Evolutionary conservation across 2,797 vertebrate genomes (phyloP).

Genomic region (Poecilia gillii): DNA sequence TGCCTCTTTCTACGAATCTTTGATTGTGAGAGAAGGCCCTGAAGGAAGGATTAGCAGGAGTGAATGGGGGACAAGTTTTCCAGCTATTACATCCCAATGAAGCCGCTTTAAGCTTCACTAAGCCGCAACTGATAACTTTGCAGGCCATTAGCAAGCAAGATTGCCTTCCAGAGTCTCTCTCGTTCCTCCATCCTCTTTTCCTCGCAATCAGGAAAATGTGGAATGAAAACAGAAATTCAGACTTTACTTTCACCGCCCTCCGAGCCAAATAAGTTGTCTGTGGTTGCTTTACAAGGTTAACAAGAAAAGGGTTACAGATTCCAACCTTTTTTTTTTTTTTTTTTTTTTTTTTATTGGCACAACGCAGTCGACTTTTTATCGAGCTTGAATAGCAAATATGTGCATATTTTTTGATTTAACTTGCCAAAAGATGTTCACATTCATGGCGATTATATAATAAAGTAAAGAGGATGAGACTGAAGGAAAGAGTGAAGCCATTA

Average conservation of each 20-base stretch:
- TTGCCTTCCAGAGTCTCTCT: conserved; percentile 73
- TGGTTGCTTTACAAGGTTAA: conserved; percentile 48
- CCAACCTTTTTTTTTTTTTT: conserved; percentile 4
- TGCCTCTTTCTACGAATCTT: conserved; percentile 70
- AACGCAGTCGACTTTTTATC: conserved; percentile 22
- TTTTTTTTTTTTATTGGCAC: conserved; percentile 26
- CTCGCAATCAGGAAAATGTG: conserved; percentile 72
- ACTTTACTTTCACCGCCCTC: conserved; percentile 50
- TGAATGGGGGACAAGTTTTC: conserved; percentile 81
- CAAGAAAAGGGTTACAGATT: conserved; percentile 31
- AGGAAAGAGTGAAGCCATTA: conserved; percentile 13
- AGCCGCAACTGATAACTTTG: conserved; percentile 84
- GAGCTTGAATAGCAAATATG: conserved; percentile 26
- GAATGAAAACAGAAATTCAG: conserved; percentile 60
- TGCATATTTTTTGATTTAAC: conserved; percentile 37
- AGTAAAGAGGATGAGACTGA: conserved; percentile 10
- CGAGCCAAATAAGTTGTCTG: conserved; percentile 43
- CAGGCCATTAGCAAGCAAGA: conserved; percentile 82
- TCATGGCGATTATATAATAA: conserved; percentile 26
- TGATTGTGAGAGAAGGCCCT: conserved; percentile 75
- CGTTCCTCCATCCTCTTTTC: conserved; percentile 63
- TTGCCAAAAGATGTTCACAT: conserved; percentile 26
- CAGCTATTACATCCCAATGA: conserved; percentile 81
- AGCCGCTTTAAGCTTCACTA: conserved; percentile 82
- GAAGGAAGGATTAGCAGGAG: conserved; percentile 78